Conservation (phyloP, 2,888 invertebrate genomes). For the Volucella bombylans region DNA sequence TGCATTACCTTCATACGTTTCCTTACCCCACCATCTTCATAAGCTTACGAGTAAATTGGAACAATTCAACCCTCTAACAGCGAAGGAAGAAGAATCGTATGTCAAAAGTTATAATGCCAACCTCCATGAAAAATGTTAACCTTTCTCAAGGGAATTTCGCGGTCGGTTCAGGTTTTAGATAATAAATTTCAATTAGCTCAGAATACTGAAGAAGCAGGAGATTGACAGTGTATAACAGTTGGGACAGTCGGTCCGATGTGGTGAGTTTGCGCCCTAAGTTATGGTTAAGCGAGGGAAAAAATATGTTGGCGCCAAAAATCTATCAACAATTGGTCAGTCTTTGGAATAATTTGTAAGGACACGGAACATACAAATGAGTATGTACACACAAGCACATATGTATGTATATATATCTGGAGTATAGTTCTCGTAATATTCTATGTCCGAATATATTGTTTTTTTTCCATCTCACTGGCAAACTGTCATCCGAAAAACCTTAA, state of each 20-base stretch:
- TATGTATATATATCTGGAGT: too few species aligned
- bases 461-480: neutral
- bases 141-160: constrained; percentile 48
- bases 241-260: neutral
- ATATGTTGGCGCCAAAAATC: constrained; percentile 37
- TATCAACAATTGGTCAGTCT: too few species aligned
- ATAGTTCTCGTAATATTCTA: too few species aligned
- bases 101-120: constrained; percentile 35
- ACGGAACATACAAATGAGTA: too few species aligned
- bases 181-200: constrained; percentile 46
- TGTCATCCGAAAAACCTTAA: neutral
- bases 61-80: constrained; percentile 13
- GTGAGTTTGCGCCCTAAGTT: constrained; percentile 30
- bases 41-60: constrained; percentile 18
- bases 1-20: constrained; percentile 23
- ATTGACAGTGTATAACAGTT: constrained; percentile 29
- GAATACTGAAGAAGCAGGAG: neutral
- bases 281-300: neutral
- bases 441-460: neutral
- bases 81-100: constrained; percentile 12
- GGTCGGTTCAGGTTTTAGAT: constrained; percentile 48
- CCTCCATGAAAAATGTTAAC: constrained; percentile 44
- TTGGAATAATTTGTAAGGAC: too few species aligned
- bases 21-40: constrained; percentile 2
- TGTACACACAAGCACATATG: too few species aligned